Evolutionary conservation across 2,113 vertebrate species (phyloP).

Genomic region (Syngnathoides biaculeatus): DNA sequence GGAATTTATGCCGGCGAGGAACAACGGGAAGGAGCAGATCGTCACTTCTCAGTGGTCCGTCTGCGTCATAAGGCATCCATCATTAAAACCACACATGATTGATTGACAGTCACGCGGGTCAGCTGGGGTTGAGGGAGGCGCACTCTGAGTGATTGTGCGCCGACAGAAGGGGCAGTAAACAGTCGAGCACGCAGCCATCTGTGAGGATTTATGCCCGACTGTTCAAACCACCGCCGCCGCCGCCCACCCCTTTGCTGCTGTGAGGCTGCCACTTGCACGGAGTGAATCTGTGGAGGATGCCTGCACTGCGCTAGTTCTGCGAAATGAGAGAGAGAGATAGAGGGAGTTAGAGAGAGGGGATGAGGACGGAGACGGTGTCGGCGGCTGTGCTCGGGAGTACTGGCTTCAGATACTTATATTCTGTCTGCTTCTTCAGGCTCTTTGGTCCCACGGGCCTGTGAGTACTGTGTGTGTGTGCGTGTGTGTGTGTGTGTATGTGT

Average conservation of each 20-base stretch:
- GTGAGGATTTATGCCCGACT: slow-evolving; percentile 29
- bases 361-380: slow-evolving; percentile 73
- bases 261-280: background rate
- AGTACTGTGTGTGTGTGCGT: slow-evolving; percentile 49
- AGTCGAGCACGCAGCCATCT: slow-evolving; percentile 5
- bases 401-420: slow-evolving; percentile 75
- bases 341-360: slow-evolving; percentile 59
- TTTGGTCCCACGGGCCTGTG: slow-evolving; percentile 72
- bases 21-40: background rate
- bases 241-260: background rate
- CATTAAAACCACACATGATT: slow-evolving; percentile 27
- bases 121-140: slow-evolving; percentile 6
- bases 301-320: slow-evolving; percentile 46
- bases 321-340: slow-evolving; percentile 29
- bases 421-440: slow-evolving; percentile 72
- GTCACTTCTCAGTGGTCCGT: background rate
- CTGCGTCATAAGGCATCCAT: background rate
- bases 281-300: background rate
- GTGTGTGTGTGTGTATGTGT: background rate
- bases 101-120: slow-evolving; percentile 55
- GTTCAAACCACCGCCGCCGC: background rate
- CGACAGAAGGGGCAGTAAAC: slow-evolving; percentile 36
- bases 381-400: slow-evolving; percentile 63
- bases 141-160: slow-evolving; percentile 44
- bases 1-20: slow-evolving; percentile 9